Base-by-base conservation (phyloP, 1,140 invertebrate species). In the Microplitis demolitor region DNA sequence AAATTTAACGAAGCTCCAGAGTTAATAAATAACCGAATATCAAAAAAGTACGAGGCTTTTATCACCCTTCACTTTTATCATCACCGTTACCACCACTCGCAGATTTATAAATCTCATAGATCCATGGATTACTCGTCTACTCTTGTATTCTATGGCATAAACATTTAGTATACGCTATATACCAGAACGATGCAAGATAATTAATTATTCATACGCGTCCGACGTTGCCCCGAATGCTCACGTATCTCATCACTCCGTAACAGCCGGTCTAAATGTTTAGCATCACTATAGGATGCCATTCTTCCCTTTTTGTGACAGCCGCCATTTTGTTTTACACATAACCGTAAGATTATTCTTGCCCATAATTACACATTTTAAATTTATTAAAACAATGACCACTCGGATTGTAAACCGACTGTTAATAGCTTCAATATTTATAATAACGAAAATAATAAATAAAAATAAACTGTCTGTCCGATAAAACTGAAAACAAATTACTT, bases 161-260 rank as follows among this genome's bases (percentile, higher is more conserved):
- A 51, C 54, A 50, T 67, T 8, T 39, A 37, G 39, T 37, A 68
- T 73, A 16, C 31, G 35, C 61, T 37, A 68, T 73, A 16, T 31
- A 33, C 61, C 66, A 54, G 62, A 33, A 69, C 72, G 76, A 79
- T 76, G 78, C 76, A 72, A 77, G 73, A 66, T 69, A 76, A 81
- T 81, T 81, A 81, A 81, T 81, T 81, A 81, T 81, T 80, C 80
- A 81, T 81, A 74, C 78, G 74, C 74, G 74, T 68, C 79, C 78
- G 69, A 76, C 69, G 76, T 78, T 74, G 76, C 71, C 72, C 69
- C 74, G 16, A 80, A 78, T 74, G 54, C 70, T 16, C 50, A 51
- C 62, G 56, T 62, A 61, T 53, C 6, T 9, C 77, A 68, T 81
- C 79, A 78, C 77, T 80, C 79, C 70, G 77, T 73, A 74, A 73